Evolutionary conservation across 37 sponge, comb jelly and placozoan species (phyloP), one percentile per base, ranked within the genome.

Genomic region (Agelas oroides): DNA sequence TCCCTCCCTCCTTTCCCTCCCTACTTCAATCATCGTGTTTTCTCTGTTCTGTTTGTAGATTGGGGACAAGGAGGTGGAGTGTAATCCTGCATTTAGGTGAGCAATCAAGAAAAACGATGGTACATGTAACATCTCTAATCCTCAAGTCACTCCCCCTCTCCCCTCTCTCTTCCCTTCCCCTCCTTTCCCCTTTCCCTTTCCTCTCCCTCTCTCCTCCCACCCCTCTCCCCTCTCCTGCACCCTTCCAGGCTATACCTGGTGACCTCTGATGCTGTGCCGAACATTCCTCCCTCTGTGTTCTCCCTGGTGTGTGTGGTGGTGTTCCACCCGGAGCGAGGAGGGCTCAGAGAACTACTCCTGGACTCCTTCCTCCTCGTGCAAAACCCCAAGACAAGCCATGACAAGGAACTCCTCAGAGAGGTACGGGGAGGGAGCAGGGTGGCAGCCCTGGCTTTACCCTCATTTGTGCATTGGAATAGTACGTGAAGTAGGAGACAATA

Each of bases 1-100:
- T n/a, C n/a, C 58, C 18, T 18, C 18, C 58, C n/a, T n/a, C n/a
- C n/a, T n/a, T n/a, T n/a, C n/a, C n/a, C n/a, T n/a, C n/a, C n/a
- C n/a, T n/a, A n/a, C n/a, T n/a, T 75, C 78, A 85, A 77, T n/a
- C n/a, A n/a, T n/a, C n/a, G n/a, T n/a, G n/a, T 77, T 14, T 76
- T 66, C 70, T 46, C 46, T 46, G 46, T 46, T 46, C 46, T 46
- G 46, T 46, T 8, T 46, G 62, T 56, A 90, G 94, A 82, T 94
- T 64, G 79, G 67, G 34, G 87, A 74, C 39, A 82, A 46, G 20
- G 91, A 94, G 33, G 70, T 94, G 21, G 91, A 89, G 25, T 86
- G 87, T 60, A 79, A 39, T 20, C 83, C 83, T n/a, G n/a, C 74
- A 15, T 94, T 94, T 76, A 80, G 56, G 89, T 89, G n/a, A n/a